A percentile compares a stretch with the other conserved stretches of the same genome.
These are phyloP conservation scores for Recurvirostra avosetta DNA, from an alignment of 2,113 vertebrate species.

Conservation along the genomic window DNA sequence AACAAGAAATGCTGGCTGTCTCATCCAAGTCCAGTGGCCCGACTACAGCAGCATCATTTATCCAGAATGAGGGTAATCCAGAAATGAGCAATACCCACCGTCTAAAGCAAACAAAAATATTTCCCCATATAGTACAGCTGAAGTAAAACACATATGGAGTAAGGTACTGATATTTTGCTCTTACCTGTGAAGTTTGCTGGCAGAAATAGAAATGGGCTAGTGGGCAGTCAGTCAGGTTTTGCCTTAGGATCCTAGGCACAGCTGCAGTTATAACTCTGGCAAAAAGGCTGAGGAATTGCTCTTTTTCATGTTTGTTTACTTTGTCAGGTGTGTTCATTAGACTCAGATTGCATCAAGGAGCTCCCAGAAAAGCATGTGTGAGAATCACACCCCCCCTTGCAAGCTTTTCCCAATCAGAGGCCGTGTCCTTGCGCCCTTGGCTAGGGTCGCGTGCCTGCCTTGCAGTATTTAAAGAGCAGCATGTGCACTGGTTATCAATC, in stretches of 20 bases:
- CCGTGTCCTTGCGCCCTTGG: not conserved
- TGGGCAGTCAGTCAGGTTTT: not conserved
- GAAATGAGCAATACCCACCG: not conserved
- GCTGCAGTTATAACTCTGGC: not conserved
- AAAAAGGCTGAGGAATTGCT: not conserved
- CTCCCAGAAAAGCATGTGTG: constrained; percentile 1
- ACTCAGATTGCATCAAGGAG: not conserved
- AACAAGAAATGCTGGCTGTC: not conserved
- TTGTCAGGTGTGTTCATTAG: not conserved
- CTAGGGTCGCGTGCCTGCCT: not conserved
- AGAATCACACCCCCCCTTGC: not conserved
- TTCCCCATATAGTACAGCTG: not conserved
- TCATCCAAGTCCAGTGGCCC: not conserved
- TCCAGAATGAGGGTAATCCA: not conserved
- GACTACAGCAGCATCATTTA: not conserved
- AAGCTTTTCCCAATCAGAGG: not conserved
- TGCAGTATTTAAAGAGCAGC: not conserved
- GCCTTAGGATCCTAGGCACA: not conserved
- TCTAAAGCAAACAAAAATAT: not conserved
- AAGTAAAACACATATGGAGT: not conserved
- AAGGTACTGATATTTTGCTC: not conserved
- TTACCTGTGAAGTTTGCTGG: constrained; percentile 11
- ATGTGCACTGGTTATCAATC: not conserved
- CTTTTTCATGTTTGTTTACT: not conserved
- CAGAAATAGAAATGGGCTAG: not conserved